Evolutionary conservation across 1,140 invertebrate species (phyloP), one percentile per base, ranked within the genome.

Genomic region (Limonius californicus): DNA sequence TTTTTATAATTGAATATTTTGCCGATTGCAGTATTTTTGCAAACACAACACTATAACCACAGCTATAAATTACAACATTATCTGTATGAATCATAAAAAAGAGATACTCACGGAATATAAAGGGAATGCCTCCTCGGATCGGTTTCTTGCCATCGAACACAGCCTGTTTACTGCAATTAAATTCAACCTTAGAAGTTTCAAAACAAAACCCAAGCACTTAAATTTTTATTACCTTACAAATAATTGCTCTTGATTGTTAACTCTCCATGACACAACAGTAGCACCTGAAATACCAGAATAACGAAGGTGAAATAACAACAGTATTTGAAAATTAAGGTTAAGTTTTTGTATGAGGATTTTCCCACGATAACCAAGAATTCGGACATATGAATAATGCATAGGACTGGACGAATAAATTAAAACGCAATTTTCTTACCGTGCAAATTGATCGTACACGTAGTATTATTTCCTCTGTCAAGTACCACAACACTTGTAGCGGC

Each of bases 101-200:
- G 23, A 27, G 23, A 3, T 9, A 27, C 92, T 95, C 86, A 96
- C 94, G 94, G 81, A 97, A 97, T 66, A 97, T 91, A 78, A 97
- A 91, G 62, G 94, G 94, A 78, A 97, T 94, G 73, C 94, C 94
- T 73, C 94, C 94, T 76, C 94, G 84, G 76, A 97, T 97, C 27
- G 93, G 89, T 77, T 95, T 92, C 77, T 95, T 95, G 57, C 92
- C 93, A 84, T 97, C 93, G 80, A 97, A 96, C 23, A 95, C 87
- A 30, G 94, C 91, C 79, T 95, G 89, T 81, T 95, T 94, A 78
- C 94, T 91, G 11, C 2, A 14, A 39, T 39, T 39, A 39, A 56
- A 21, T 14, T 56, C 4, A 45, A 42, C 12, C 8, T n/a, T n/a
- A n/a, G n/a, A 45, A 23, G 32, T 20, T 43, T 58, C 18, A n/a